Conservation (phyloP, 2,113 vertebrate species). For the Colaptes auratus region DNA sequence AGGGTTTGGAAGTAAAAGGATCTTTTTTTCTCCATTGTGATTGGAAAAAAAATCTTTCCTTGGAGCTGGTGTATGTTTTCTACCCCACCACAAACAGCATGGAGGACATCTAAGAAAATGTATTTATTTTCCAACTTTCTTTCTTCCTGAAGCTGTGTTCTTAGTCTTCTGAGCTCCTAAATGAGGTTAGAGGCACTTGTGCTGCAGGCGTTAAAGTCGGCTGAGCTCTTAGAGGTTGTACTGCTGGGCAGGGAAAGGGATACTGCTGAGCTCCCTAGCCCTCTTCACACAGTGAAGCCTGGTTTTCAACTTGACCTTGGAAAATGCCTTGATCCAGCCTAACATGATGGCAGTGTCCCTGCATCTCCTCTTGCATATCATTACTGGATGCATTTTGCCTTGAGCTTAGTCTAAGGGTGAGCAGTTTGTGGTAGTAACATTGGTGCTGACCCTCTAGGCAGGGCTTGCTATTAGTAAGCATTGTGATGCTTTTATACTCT, state of each 20-base stretch:
- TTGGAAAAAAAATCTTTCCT: not conserved
- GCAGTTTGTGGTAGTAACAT: not conserved
- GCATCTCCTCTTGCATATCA: rapidly evolving
- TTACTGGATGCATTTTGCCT: not conserved
- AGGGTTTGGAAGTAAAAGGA: not conserved
- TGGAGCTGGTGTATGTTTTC: not conserved
- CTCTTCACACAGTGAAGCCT: not conserved
- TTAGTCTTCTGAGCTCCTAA: not conserved
- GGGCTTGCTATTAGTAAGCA: not conserved
- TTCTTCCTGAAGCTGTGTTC: not conserved
- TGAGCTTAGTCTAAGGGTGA: not conserved
- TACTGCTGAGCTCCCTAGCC: not conserved
- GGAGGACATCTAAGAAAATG: not conserved
- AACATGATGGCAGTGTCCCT: not conserved
- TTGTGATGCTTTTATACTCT: not conserved
- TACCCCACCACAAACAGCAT: rapidly evolving
- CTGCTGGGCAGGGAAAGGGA: not conserved
- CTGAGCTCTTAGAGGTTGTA: not conserved
- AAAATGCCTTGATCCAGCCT: not conserved
- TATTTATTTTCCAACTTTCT: not conserved
- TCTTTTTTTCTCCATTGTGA: not conserved
- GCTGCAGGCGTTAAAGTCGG: not conserved
- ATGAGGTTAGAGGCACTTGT: not conserved
- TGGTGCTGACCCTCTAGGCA: not conserved
- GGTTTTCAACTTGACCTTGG: not conserved